Base-by-base conservation (phyloP, 2,888 invertebrate genomes). In the Galeruca laticollis region DNA sequence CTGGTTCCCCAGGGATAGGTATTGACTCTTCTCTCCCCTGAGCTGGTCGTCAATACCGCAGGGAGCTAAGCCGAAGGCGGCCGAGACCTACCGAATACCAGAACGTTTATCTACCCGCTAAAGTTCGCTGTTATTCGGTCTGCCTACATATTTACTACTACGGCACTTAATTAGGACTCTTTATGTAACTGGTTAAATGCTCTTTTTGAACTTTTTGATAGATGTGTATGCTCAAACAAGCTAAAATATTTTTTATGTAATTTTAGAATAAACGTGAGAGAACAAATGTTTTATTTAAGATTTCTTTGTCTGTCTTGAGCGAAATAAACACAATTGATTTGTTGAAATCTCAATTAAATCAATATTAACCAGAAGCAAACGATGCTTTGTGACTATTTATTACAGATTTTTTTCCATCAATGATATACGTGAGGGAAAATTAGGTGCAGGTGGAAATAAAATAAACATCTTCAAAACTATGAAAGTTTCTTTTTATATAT, bases 11-110 rank as follows among this genome's bases (percentile, higher is more conserved):
- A 84, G 85, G 88, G 89, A 83, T 86, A 87, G 75, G 82, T 85
- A 81, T 89, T 88, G 88, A 88, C 87, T 87, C 86, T 86, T 86
- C 86, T 85, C 86, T 85, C 86, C 86, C 86, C 84, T 84, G 86
- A 86, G 87, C 83, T 83, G 84, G 86, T 86, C 86, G 86, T 86
- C 86, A 87, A 87, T 87, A 87, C 86, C 86, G 87, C 87, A 85
- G 86, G 87, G 86, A 87, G 86, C 84, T 77, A 57, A 73, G 69
- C 78, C 83, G 83, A 81, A 80, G 79, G 76, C 72, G 75, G 73
- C 81, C 84, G 84, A 83, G 79, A 81, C 79, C 78, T 73, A 72
- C 80, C 84, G 82, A 81, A 26, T 60, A 71, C 73, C 77, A 65
- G 76, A 79, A 77, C 77, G 79, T 81, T 81, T 81, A 80, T 80